Evolutionary conservation across 2,797 vertebrate species (phyloP), one percentile per base, ranked within the genome.

Genomic region (Rhinogobio ventralis): DNA sequence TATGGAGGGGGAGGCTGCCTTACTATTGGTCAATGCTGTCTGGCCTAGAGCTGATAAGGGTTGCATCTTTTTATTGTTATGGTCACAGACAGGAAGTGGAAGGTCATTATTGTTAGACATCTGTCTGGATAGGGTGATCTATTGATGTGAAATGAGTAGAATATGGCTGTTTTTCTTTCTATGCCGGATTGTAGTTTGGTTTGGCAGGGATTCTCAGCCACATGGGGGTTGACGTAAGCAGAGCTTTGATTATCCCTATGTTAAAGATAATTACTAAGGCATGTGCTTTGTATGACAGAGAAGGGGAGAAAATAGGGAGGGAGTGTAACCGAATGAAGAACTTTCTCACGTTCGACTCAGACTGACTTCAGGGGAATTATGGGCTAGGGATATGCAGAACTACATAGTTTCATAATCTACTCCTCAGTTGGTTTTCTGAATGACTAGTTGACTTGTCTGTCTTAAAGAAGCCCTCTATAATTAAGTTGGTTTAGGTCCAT

Each of bases 71-170:
- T 15, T 30, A 83, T 94, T 30, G 92, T 90, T 91, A 87, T 93
- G 90, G 91, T 87, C 90, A 94, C 92, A 93, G 92, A 94, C 93
- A 93, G 93, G 92, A 93, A 94, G 91, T 91, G 74, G 62, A 78
- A 87, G 79, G 82, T 53, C 76, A 39, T 60, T 87, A 74, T 88
- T 85, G 75, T 87, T 85, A 83, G 73, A 84, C 68, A 62, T 51
- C 64, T 68, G 13, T 53, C 28, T 53, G 25, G 89, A 88, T 74
- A 84, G 67, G 10, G 11, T 77, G 13, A 81, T 82, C 57, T 86
- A 49, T 81, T 28, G 86, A 83, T 86, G 17, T 36, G 30, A 83
- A 60, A 57, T 77, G 2, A 79, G 23, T 74, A 23, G 53, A 64
- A 39, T 23, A 75, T 28, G 57, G 49, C 45, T 28, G 2, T 71